phyloP scores from a whole-genome alignment of 2,113 vertebrate genomes.

The Panthera tigris region DNA sequence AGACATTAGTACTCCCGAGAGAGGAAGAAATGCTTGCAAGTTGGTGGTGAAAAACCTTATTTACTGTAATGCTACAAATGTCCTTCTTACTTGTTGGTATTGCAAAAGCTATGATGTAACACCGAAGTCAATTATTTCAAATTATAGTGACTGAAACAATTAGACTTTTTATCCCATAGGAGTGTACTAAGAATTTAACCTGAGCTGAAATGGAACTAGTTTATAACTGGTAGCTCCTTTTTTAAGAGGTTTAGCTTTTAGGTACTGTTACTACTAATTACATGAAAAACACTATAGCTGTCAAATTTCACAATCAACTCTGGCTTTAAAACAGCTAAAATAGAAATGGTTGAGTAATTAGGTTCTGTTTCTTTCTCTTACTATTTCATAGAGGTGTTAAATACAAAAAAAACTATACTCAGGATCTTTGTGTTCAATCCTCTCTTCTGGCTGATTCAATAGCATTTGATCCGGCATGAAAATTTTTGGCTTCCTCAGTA shows the following conservation, averaged over 20 bases:
- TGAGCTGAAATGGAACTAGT: slow-evolving; percentile 44
- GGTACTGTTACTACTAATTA: slow-evolving; percentile 79
- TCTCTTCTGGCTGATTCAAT: neutral
- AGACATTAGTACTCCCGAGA: slow-evolving; percentile 5
- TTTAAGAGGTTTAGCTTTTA: slow-evolving; percentile 75
- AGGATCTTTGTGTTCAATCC: neutral
- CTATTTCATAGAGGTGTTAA: slow-evolving; percentile 58
- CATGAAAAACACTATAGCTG: slow-evolving; percentile 75
- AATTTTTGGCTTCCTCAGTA: neutral
- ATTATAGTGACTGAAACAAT: slow-evolving; percentile 61
- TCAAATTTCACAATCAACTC: slow-evolving; percentile 79
- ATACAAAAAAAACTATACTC: neutral
- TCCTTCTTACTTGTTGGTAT: slow-evolving; percentile 14
- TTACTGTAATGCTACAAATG: slow-evolving; percentile 35
- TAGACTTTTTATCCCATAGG: slow-evolving; percentile 29
- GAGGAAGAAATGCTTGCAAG: neutral
- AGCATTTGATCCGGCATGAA: slow-evolving; percentile 35
- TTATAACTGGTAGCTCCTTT: slow-evolving; percentile 62
- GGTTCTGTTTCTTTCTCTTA: slow-evolving; percentile 75
- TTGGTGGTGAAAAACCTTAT: slow-evolving; percentile 36
- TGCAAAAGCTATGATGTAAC: slow-evolving; percentile 36
- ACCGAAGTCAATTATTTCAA: slow-evolving; percentile 50
- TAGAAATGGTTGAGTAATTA: slow-evolving; percentile 69
- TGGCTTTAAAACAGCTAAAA: slow-evolving; percentile 79
- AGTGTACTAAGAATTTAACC: slow-evolving; percentile 45